Conservation (phyloP, 1,140 invertebrate genomes). For the Ganaspis sp. region DNA sequence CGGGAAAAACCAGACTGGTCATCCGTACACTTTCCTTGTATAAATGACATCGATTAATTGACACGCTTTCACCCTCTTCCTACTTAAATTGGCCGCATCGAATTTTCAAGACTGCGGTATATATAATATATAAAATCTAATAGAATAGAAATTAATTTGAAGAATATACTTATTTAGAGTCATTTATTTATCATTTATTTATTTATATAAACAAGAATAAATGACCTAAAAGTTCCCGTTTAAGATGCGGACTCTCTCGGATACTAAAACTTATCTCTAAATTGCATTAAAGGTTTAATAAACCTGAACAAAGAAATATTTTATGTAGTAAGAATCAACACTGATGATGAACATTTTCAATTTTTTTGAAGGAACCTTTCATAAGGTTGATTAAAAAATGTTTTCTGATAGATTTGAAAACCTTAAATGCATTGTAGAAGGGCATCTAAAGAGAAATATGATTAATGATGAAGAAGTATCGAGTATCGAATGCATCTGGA, state of each 20-base stretch:
- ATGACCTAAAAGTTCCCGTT: too few relatives aligned
- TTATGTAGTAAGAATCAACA: background rate
- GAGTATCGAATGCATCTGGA: constrained; percentile 65
- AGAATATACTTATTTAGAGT: too few relatives aligned
- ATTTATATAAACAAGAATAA: background rate
- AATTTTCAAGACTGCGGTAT: constrained; percentile 19
- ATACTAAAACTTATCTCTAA: too few relatives aligned
- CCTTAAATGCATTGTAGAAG: constrained; percentile 41
- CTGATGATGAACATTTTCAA: background rate
- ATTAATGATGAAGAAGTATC: constrained; percentile 62
- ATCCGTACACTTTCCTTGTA: constrained; percentile 37
- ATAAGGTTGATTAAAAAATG: constrained; percentile 34
- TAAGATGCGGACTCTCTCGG: too few relatives aligned
- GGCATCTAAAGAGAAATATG: constrained; percentile 63
- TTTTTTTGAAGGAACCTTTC: constrained; percentile 30
- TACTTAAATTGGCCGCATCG: constrained; percentile 27
- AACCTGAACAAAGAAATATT: background rate
- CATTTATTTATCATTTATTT: too few relatives aligned
- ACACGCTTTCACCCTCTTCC: constrained; percentile 57
- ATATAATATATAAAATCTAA: background rate
- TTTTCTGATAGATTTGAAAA: constrained; percentile 10
- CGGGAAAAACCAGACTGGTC: constrained; percentile 26
- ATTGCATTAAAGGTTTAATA: too few relatives aligned
- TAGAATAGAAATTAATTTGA: too few relatives aligned
- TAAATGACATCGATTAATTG: constrained; percentile 17